Conservation (phyloP, 2,888 invertebrate species). For the Nineta flava region DNA sequence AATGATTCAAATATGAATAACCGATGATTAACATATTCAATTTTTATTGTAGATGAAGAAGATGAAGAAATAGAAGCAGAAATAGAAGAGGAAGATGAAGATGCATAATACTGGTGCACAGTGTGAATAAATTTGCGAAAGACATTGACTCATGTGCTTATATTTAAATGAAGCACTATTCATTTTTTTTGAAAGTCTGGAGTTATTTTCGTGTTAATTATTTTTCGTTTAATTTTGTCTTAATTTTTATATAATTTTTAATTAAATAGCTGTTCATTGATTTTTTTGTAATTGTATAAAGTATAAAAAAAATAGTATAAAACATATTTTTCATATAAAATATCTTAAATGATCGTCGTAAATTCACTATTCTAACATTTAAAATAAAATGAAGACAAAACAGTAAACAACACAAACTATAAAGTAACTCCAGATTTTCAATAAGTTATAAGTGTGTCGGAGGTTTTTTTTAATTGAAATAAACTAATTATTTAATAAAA, state of each 20-base stretch:
- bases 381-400: too few relatives aligned
- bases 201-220: constrained; percentile 22
- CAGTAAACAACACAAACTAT: not conserved
- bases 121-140: constrained; percentile 11
- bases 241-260: constrained; percentile 1
- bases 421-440: constrained; percentile 10
- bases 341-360: not conserved
- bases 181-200: constrained; percentile 22
- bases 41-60: constrained; percentile 22
- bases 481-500: constrained; percentile 7
- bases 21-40: not conserved
- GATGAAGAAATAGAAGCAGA: constrained; percentile 28
- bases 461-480: constrained; percentile 7
- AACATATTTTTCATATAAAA: constrained; percentile 7
- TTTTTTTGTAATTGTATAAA: not conserved
- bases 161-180: constrained; percentile 20
- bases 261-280: not conserved
- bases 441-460: constrained; percentile 3
- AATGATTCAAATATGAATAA: not conserved
- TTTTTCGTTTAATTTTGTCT: constrained; percentile 3
- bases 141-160: constrained; percentile 17
- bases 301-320: constrained; percentile 5
- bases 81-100: constrained; percentile 27
- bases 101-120: constrained; percentile 26
- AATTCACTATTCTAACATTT: too few relatives aligned